These are phyloP conservation scores for Drosophila tanythrix DNA, from an alignment of 2,888 invertebrate species.

Conservation along the genomic window DNA sequence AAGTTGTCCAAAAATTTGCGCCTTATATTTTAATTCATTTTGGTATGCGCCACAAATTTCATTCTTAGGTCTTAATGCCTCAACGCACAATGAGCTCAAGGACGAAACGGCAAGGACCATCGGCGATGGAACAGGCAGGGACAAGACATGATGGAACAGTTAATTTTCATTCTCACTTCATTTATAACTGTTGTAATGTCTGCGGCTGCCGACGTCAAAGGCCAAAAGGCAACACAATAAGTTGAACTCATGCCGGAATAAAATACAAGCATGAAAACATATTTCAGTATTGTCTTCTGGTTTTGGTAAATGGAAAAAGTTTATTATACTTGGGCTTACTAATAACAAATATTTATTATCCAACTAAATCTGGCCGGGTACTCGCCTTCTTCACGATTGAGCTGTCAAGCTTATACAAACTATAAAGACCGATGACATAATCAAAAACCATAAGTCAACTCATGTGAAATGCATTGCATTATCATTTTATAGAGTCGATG, in stretches of 20 bases:
- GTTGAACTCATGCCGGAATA: constrained; percentile 15
- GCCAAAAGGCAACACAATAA: constrained; percentile 49
- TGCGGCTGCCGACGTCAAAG: constrained; percentile 60
- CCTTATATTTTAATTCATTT: constrained; percentile 51
- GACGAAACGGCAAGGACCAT: constrained; percentile 33
- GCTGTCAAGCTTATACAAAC: constrained; percentile 2
- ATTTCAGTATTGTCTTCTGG: constrained; percentile 41
- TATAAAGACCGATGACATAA: constrained; percentile 10
- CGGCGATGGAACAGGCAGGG: neutral
- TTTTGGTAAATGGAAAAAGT: constrained; percentile 37
- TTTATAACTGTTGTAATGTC: constrained; percentile 56
- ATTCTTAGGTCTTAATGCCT: constrained; percentile 39
- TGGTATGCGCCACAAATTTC: constrained; percentile 55
- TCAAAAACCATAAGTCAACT: neutral
- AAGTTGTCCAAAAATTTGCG: constrained; percentile 29
- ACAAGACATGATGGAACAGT: constrained; percentile 17
- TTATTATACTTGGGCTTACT: constrained; percentile 24
- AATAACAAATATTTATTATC: constrained; percentile 36
- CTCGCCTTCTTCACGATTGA: constrained; percentile 10
- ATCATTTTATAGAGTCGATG: neutral
- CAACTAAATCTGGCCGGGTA: constrained; percentile 9
- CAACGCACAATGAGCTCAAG: constrained; percentile 65
- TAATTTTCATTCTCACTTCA: constrained; percentile 42
- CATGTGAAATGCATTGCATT: constrained; percentile 1
- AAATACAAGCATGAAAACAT: constrained; percentile 43